Base-by-base conservation (phyloP, 2,888 invertebrate species). In the Agrilus cyanescens region DNA sequence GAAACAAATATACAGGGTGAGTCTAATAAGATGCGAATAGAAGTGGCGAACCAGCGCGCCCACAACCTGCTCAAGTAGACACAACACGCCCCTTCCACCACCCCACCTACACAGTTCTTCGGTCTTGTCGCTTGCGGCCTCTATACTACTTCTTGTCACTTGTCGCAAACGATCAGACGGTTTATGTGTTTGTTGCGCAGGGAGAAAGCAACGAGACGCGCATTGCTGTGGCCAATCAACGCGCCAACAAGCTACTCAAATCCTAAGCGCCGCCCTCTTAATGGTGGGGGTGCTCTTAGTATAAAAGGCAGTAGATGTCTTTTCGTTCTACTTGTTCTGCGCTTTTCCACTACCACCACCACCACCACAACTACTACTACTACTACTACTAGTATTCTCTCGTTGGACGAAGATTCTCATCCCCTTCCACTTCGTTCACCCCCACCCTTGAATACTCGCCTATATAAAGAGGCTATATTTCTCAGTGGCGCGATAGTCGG, bases 211-310 rank as follows among this genome's bases (percentile, higher is more conserved):
- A 95, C 75, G 89, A 93, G 78, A 85, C 86, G 63, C 85, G 94
- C 76, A 93, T 95, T 78, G 85, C 85, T 67, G 85, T 89, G 69
- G 95, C 95, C 65, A 96, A 96, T 75, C 89, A 93, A 75, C 82
- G 93, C 65, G 93, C 95, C 68, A 89, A 89, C 75, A 93, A 94
- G 75, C 84, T 96, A 66, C 84, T 93, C 71, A 90, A 90, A 80
- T 85, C 67, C 58, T 67, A 67, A 57, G 53, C 58, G 57, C 56
- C 61, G 25, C 25, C 25, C 25, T 25, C 25, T 25, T 25, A 4
- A 25, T 25, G 25, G 3, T 25, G 25, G 10, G 25, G 25, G 25
- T 4, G 25, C 10, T 25, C 3, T 25, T 25, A 25, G 25, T 25
- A 8, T 25, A 25, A 10, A 10, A 8, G 25, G 3, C 8, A 25